Percentiles rank a stretch among this genome's conserved stretches.
Conservation (phyloP, 1,140 invertebrate species). For the Proctacanthus coquilletti region DNA sequence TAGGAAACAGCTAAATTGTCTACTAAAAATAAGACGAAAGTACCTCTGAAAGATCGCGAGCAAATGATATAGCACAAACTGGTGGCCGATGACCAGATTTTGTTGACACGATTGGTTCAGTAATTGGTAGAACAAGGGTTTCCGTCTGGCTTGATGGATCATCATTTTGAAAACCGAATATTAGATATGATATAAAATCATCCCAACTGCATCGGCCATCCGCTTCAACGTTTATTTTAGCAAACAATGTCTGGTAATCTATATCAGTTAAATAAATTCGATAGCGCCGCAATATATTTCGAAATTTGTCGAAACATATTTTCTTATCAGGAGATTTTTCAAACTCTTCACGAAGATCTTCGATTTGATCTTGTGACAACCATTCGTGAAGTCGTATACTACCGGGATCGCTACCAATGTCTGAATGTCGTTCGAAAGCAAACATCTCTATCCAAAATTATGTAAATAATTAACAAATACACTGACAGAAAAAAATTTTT, state of each 20-base stretch:
- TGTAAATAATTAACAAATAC: too few species aligned
- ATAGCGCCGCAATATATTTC: background rate
- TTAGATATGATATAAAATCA: constrained; percentile 47
- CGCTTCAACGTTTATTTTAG: constrained; percentile 33
- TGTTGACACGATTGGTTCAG: constrained; percentile 34
- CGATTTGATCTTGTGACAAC: background rate
- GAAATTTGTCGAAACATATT: background rate
- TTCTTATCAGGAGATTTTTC: background rate
- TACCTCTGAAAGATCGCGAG: background rate
- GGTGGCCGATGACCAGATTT: constrained; percentile 43
- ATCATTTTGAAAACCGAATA: constrained; percentile 45
- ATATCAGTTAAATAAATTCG: constrained; percentile 10
- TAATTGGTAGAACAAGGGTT: constrained; percentile 41
- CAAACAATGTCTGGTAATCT: constrained; percentile 17
- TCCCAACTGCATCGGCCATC: constrained; percentile 46
- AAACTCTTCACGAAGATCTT: background rate
- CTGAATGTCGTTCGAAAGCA: too few species aligned
- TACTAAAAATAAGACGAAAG: constrained; percentile 5
- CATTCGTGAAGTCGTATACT: background rate
- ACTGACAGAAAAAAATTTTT: too few species aligned
- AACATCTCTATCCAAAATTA: too few species aligned
- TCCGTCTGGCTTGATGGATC: constrained; percentile 37
- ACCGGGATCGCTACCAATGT: too few species aligned
- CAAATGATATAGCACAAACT: constrained; percentile 33
- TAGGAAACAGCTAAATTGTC: background rate